These are phyloP conservation scores for Sipunculus nudus DNA, from an alignment of 2,888 invertebrate genomes.

Conservation along the genomic window DNA sequence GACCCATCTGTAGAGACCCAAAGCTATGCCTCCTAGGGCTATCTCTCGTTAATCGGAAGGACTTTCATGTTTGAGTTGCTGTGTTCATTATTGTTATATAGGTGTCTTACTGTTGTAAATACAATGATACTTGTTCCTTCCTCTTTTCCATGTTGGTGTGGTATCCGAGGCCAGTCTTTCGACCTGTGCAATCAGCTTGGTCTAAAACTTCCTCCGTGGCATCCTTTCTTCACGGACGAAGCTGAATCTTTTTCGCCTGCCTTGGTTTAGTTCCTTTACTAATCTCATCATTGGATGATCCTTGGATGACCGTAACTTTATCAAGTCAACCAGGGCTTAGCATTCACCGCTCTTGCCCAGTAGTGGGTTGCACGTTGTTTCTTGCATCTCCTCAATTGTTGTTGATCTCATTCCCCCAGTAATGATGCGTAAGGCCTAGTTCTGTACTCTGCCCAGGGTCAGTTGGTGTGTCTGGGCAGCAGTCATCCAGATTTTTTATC, in stretches of 20 bases:
- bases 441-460: conserved; percentile 8
- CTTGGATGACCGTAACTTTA: conserved; percentile 9
- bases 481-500: conserved; percentile 17
- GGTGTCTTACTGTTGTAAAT: not conserved
- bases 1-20: conserved; percentile 13
- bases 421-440: conserved; percentile 11
- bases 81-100: conserved; percentile 1
- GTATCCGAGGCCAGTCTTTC: not conserved
- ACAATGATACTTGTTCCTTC: not conserved
- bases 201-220: not conserved
- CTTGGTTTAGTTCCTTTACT: not conserved
- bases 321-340: conserved; percentile 10
- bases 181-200: not conserved
- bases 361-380: conserved; percentile 3
- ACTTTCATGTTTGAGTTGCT: not conserved
- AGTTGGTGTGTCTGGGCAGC: conserved; percentile 13
- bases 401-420: conserved; percentile 16
- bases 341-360: conserved; percentile 10
- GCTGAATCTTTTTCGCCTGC: conserved; percentile 1
- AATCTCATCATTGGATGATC: conserved; percentile 16
- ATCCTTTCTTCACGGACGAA: not conserved
- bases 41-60: conserved; percentile 3
- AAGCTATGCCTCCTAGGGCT: conserved; percentile 9
- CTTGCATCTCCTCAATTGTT: conserved; percentile 11
- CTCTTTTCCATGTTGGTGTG: not conserved